These are phyloP conservation scores for Origma solitaria DNA, from an alignment of 2,113 vertebrate genomes.

Conservation along the genomic window DNA sequence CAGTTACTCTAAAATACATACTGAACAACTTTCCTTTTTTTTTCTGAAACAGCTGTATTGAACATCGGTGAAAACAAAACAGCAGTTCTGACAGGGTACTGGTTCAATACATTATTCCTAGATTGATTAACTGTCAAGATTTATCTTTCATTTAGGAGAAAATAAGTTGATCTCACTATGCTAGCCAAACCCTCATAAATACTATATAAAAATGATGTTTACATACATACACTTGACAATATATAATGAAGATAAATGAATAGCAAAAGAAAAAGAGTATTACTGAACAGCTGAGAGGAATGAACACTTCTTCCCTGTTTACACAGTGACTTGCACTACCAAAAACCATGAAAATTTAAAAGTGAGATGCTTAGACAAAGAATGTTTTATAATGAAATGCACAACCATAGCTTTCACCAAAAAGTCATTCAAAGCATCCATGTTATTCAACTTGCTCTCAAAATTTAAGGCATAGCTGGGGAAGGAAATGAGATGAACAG, in stretches of 20 bases:
- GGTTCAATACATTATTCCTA: not conserved
- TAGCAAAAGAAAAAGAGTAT: not conserved
- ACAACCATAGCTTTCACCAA: not conserved
- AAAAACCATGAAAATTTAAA: accelerated
- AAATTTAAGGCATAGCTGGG: not conserved
- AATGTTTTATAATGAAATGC: not conserved
- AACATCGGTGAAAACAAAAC: not conserved
- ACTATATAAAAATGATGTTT: not conserved
- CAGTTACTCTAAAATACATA: not conserved
- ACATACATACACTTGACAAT: not conserved
- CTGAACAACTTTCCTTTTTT: not conserved
- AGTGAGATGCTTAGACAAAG: not conserved
- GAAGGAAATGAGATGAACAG: not conserved
- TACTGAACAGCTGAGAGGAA: not conserved
- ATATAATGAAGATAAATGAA: not conserved
- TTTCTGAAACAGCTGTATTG: not conserved
- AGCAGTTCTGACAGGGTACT: not conserved
- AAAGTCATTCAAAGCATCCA: not conserved
- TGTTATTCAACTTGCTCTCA: not conserved
- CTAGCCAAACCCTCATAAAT: slow-evolving; percentile 5
- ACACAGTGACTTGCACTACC: not conserved
- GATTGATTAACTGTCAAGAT: slow-evolving; percentile 13
- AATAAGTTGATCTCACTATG: not conserved
- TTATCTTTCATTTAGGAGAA: slow-evolving; percentile 1
- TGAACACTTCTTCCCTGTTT: not conserved